Evolutionary conservation across 92 coral and sea anemone genomes (phyloP), one percentile per base, ranked within the genome.

Genomic region (Muricea muricata): DNA sequence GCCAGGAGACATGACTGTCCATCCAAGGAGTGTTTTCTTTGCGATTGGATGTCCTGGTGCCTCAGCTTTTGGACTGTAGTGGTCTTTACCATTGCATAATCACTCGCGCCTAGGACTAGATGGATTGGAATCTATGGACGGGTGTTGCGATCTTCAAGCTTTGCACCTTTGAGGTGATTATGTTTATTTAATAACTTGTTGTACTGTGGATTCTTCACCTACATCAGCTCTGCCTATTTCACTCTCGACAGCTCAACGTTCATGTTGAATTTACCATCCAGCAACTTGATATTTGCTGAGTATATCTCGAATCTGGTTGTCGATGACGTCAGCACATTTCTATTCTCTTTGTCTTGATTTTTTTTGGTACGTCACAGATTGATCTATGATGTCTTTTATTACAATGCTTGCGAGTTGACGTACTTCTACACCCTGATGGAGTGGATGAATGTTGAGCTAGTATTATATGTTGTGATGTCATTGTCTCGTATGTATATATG

Each of bases 261-360:
- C 26, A 1, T 52, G 6, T 4, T 10, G 23, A 52, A 52, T 25
- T 52, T 52, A 3, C 60, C 60, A 13, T 52, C 60, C 18, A 52
- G 24, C 2, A 25, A 52, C 0, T 35, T 13, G 75, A 69, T 7
- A 72, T 71, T 9, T 77, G 75, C 29, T 89, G 80, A 0, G 73
- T 86, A 55, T 73, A 80, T 30, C 87, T 78, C 65, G 80, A 80
- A 28, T 82, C 84, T 24, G 89, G 83, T 15, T 89, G 89, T 4
- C 83, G 84, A 17, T 6, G 60, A 52, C 1, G 6, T 56, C 79
- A 91, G 17, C 87, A 63, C 84, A 52, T 5, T 91, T 91, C 29
- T 6, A 85, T 34, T 6, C 91, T 17, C 25, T 24, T 31, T 4
- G 12, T 18, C 20, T 32, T 26, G 21, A 20, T 35, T 0, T 26